phyloP scores from a whole-genome alignment of 2,797 vertebrate species.

The Paratrypauchen microcephalus region DNA sequence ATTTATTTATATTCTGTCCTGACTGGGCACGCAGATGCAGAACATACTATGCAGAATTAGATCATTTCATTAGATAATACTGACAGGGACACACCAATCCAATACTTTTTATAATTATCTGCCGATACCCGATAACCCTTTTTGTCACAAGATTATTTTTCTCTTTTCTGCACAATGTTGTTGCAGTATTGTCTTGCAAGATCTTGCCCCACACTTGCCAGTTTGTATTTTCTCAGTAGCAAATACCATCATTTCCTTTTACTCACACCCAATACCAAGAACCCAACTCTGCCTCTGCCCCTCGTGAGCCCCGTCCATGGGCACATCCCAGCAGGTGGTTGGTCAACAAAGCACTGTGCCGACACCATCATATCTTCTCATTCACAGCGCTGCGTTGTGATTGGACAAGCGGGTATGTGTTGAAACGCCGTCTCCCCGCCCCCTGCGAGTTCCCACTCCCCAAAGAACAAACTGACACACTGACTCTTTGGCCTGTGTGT shows the following conservation, averaged over 20 bases:
- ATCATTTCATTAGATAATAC: too few relatives aligned
- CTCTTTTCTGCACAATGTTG: too few relatives aligned
- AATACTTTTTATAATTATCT: too few relatives aligned
- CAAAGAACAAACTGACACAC: slow-evolving; percentile 26
- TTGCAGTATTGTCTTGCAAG: too few relatives aligned
- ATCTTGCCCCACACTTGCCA: too few relatives aligned
- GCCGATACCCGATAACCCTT: too few relatives aligned
- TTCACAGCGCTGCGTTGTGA: slow-evolving; percentile 32
- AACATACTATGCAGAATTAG: too few relatives aligned
- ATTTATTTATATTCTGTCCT: background rate
- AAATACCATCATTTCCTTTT: background rate
- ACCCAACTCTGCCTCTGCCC: background rate
- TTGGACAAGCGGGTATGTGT: slow-evolving; percentile 49
- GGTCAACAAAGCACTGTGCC: slow-evolving; percentile 31
- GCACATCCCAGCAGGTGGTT: slow-evolving; percentile 35
- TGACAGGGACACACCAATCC: too few relatives aligned
- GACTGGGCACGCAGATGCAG: slow-evolving; percentile 10
- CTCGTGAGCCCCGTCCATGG: slow-evolving; percentile 7
- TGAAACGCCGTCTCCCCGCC: slow-evolving; percentile 23
- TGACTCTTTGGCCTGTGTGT: slow-evolving; percentile 28
- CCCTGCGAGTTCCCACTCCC: background rate
- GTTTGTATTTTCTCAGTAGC: too few relatives aligned
- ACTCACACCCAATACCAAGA: slow-evolving; percentile 8
- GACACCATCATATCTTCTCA: slow-evolving; percentile 52
- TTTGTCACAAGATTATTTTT: too few relatives aligned